Percentiles rank a stretch among this genome's conserved stretches.
These are phyloP conservation scores for Pachydiplax longipennis DNA, from an alignment of 2,888 invertebrate species.

Conservation along the genomic window DNA sequence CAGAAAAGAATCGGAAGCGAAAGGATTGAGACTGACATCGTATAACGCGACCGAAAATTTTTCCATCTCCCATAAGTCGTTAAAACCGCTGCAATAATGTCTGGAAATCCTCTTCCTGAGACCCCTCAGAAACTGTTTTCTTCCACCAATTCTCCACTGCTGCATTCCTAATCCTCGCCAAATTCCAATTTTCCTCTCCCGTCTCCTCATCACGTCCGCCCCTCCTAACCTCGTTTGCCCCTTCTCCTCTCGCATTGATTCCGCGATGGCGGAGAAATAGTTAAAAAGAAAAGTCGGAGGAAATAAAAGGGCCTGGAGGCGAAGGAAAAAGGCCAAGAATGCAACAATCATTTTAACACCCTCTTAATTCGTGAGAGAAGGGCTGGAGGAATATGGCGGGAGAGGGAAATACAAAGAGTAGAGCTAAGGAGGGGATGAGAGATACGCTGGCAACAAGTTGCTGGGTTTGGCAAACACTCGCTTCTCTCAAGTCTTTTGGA, in stretches of 20 bases:
- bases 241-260: slow-evolving; percentile 6
- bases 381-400: neutral
- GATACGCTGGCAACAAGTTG: slow-evolving; percentile 35
- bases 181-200: neutral
- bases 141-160: neutral
- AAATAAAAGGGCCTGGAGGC: neutral
- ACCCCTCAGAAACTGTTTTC: neutral
- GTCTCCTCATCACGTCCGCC: neutral
- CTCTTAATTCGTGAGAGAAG: slow-evolving; percentile 23
- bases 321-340: neutral
- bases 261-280: neutral
- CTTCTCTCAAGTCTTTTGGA: slow-evolving; percentile 19
- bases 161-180: neutral
- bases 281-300: neutral
- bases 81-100: neutral
- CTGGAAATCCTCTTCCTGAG: neutral
- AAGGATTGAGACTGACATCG: no score
- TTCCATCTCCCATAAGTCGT: neutral
- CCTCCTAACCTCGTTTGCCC: neutral
- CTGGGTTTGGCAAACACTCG: slow-evolving; percentile 25
- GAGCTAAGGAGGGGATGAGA: neutral
- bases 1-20: no score
- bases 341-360: slow-evolving; percentile 27
- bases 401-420: neutral
- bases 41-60: neutral